Evolutionary conservation across 35 echinoderm and acorn worm genomes (phyloP), one percentile per base, ranked within the genome.

Genomic region (Strongylocentrotus purpuratus): DNA sequence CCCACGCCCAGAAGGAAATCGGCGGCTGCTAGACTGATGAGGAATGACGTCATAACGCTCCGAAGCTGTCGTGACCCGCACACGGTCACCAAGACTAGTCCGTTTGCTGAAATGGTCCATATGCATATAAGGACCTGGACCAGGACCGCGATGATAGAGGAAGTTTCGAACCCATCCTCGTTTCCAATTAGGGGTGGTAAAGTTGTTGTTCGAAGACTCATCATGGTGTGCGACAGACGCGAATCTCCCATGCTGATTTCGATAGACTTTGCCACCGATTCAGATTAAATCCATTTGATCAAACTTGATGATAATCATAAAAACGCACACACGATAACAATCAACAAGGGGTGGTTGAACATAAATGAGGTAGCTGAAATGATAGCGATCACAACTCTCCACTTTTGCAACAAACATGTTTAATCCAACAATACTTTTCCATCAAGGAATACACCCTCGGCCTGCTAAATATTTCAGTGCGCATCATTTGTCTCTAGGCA

Each of bases 41-140:
- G 91, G 91, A 93, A 93, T 13, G 91, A 47, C 32, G 91, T 93
- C 91, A 93, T 93, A 13, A 93, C 48, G 91, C 91, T 93, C 17
- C 91, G 15, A 31, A 93, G 91, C 20, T 58, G 45, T 25, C 46
- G 45, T 13, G 45, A 93, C 31, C 91, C 22, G 91, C 46, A 93
- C 18, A 93, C 91, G 10, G 91, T 93, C 47, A 58, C 2, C 20
- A 93, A 46, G 18, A 93, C 91, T 14, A 93, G 91, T 1, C 91
- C 91, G 48, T 93, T 93, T 31, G 91, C 48, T 31, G 46, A 31
- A 28, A 93, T 25, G 91, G 91, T 93, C 91, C 91, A 93, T 22
- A 58, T 47, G 48, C 91, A 93, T 58, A 93, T 58, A 4, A 93
- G 0, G 46, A 93, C 91, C 48, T 93, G 91, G 18, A 89, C 45